Base-by-base conservation (phyloP, 2,113 vertebrate genomes). In the Nycticryphes semicollaris region DNA sequence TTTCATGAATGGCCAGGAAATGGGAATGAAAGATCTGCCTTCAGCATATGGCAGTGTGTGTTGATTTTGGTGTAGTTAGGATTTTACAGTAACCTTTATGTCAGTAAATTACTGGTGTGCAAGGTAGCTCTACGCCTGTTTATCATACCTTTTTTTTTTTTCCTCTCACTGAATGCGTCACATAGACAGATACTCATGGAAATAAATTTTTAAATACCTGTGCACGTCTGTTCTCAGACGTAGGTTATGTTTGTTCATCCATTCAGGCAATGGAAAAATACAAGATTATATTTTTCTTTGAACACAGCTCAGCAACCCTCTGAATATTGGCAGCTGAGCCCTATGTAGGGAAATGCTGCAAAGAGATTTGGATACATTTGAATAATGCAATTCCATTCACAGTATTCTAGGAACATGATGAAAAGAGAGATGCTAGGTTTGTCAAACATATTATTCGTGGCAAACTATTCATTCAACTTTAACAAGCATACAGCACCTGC, bases 201-300 rank as follows among this genome's bases (percentile, higher is more conserved):
- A 95, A 95, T 86, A 7, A 91, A 60, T 88, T 93, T 96, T 94
- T 94, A 93, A 95, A 68, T 86, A 94, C 47, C 69, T 16, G 39
- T 92, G 39, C 53, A 7, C 21, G 35, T 43, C 51, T 91, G 13
- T 82, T 74, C 78, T 35, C 54, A 88, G 72, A 94, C 93, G 67
- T 86, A 93, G 85, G 85, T 84, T 96, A 77, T 48, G 19, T 82
- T 92, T 83, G 48, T 88, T 96, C 85, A 86, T 69, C 39, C 62
- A 90, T 54, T 92, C 67, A 93, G 68, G 75, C 83, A 84, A 73
- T n/a, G 30, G 48, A 80, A 69, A 97, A 96, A 62, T 22, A 77
- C 14, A 35, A 45, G 35, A 45, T 82, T 39, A 74, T 60, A 14
- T 54, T 31, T 62, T 45, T 25, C 41, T 64, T 41, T 45, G 20